These are phyloP conservation scores for Ciconia boyciana DNA, from an alignment of 2,113 vertebrate species.

Conservation along the genomic window DNA sequence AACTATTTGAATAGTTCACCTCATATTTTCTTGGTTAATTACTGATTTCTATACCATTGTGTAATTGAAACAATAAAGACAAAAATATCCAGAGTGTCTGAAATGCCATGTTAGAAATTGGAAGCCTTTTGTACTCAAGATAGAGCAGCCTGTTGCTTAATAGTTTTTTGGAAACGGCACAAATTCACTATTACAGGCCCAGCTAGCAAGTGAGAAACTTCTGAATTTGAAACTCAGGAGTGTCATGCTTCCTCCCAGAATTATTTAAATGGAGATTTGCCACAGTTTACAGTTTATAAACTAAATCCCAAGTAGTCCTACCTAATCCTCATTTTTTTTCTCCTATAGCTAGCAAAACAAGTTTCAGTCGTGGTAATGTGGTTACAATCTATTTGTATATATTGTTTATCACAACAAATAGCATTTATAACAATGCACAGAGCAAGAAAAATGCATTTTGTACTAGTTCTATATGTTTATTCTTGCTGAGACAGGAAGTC, in stretches of 20 bases:
- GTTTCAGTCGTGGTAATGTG: constrained; percentile 6
- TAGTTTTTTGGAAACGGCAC: not conserved
- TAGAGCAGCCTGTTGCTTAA: constrained; percentile 10
- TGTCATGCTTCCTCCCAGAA: not conserved
- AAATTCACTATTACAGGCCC: not conserved
- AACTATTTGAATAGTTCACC: constrained; percentile 63
- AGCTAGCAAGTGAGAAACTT: constrained; percentile 11
- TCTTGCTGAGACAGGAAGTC: constrained; percentile 11
- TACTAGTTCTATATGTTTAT: not conserved
- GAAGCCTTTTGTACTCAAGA: constrained; percentile 21
- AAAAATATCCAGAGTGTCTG: constrained; percentile 21
- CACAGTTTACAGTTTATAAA: constrained; percentile 55
- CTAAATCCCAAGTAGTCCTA: constrained; percentile 53
- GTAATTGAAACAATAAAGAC: constrained; percentile 41
- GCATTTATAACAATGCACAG: constrained; percentile 20
- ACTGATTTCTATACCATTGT: not conserved
- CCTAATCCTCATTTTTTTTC: constrained; percentile 28
- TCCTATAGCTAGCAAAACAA: not conserved
- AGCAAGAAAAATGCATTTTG: constrained; percentile 17
- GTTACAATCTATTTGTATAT: constrained; percentile 29
- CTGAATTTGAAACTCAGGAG: not conserved
- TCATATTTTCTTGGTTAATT: constrained; percentile 59
- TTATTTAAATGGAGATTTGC: constrained; percentile 52
- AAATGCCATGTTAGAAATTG: constrained; percentile 6
- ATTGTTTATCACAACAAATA: constrained; percentile 52